phyloP scores from a whole-genome alignment of 2,888 invertebrate species.

The Serripes groenlandicus region DNA sequence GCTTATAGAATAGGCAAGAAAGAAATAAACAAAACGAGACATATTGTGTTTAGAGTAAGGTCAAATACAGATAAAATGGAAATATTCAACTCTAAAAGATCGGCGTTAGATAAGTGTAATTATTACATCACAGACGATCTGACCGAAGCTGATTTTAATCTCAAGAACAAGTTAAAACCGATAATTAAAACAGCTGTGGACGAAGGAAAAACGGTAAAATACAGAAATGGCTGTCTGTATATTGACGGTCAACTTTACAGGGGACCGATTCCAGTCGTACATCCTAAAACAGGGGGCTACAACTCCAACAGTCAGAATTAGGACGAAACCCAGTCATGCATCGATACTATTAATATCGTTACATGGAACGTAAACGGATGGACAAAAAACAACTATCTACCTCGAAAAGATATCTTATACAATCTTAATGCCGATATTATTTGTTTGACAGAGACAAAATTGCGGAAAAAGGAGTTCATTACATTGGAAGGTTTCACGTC shows the following conservation, averaged over 20 bases:
- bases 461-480: too few species aligned
- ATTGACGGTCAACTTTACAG: slow-evolving; percentile 5
- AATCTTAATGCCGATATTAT: too few species aligned
- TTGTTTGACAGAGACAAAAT: too few species aligned
- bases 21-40: not conserved
- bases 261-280: not conserved
- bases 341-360: too few species aligned
- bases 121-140: not conserved
- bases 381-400: too few species aligned
- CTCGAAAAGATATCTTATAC: too few species aligned
- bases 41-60: not conserved
- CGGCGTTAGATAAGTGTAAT: not conserved
- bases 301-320: too few species aligned
- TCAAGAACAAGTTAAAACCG: not conserved
- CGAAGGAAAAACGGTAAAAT: not conserved
- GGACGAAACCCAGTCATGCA: too few species aligned
- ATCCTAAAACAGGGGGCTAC: too few species aligned
- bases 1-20: not conserved
- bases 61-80: not conserved
- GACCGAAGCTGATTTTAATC: not conserved
- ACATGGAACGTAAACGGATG: too few species aligned
- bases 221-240: not conserved
- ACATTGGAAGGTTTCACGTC: too few species aligned
- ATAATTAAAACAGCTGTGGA: not conserved
- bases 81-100: not conserved